Conservation (phyloP, 1,140 invertebrate species). For the Lepidostoma basale region DNA sequence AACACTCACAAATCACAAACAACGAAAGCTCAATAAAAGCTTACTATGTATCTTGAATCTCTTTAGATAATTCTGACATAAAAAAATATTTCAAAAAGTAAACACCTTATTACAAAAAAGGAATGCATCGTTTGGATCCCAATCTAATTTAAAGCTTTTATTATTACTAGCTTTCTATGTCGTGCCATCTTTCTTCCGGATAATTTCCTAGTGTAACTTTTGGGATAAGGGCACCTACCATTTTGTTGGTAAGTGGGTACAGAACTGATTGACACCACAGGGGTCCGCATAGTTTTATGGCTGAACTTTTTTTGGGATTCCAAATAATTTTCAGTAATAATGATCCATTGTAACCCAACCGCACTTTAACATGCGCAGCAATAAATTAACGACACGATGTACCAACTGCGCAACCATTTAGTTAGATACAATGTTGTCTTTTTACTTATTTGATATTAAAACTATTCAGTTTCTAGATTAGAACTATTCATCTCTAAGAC, state of each 20-base stretch:
- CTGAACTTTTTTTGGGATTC: slow-evolving; percentile 29
- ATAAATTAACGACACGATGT: background rate
- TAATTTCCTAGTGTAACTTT: background rate
- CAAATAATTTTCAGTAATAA: slow-evolving; percentile 24
- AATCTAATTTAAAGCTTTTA: no score
- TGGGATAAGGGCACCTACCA: slow-evolving; percentile 1
- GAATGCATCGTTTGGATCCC: no score
- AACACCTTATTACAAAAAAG: background rate
- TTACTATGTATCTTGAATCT: no score
- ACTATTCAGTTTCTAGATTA: no score
- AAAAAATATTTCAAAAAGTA: background rate
- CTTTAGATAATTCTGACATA: background rate
- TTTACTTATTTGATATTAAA: no score
- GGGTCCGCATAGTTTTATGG: slow-evolving; percentile 42
- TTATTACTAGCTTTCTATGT: background rate
- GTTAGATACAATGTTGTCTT: no score
- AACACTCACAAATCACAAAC: slow-evolving; percentile 1
- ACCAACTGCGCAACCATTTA: no score
- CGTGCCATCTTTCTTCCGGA: background rate
- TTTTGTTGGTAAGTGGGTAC: slow-evolving; percentile 34
- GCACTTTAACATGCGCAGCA: slow-evolving; percentile 3
- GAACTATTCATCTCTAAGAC: no score
- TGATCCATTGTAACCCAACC: slow-evolving; percentile 23
- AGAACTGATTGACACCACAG: slow-evolving; percentile 43
- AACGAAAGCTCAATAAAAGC: slow-evolving; percentile 6